Percentiles rank a stretch among this genome's conserved stretches.
These are phyloP conservation scores for Alouatta palliata DNA, from an alignment of 2,113 vertebrate genomes.

Conservation along the genomic window DNA sequence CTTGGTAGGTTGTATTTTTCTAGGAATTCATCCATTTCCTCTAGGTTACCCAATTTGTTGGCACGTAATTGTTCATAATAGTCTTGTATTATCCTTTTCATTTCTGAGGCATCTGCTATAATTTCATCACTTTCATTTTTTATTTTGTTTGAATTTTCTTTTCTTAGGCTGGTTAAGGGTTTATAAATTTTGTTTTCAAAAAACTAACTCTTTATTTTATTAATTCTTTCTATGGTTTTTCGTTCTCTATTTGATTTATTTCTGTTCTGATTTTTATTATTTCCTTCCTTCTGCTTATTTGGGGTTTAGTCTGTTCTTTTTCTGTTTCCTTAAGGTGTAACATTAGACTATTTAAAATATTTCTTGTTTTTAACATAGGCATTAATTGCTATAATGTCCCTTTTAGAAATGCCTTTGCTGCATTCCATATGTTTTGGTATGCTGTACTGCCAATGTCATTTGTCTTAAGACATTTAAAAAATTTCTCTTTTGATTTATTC, in stretches of 20 bases:
- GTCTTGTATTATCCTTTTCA: neutral
- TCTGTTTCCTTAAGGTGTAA: neutral
- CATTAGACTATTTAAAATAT: neutral
- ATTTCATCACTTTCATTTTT: neutral
- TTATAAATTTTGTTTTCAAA: neutral
- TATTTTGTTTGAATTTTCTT: neutral
- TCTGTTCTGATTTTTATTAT: neutral
- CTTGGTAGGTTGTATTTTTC: neutral
- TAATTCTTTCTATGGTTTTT: neutral
- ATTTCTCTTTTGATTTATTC: neutral
- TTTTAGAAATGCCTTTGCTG: neutral
- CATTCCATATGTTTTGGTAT: neutral
- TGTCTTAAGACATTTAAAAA: neutral
- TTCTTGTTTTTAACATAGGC: neutral
- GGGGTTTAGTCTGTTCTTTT: neutral
- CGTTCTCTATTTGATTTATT: neutral
- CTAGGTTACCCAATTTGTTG: neutral
- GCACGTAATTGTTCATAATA: neutral
- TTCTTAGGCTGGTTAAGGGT: neutral
- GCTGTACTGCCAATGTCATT: neutral
- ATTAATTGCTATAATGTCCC: neutral
- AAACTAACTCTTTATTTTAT: neutral
- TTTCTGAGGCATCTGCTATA: neutral
- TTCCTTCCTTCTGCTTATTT: neutral
- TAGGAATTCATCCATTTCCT: neutral